Conservation (phyloP, 2,888 invertebrate species). For the Leptinotarsa rubiginosa region DNA sequence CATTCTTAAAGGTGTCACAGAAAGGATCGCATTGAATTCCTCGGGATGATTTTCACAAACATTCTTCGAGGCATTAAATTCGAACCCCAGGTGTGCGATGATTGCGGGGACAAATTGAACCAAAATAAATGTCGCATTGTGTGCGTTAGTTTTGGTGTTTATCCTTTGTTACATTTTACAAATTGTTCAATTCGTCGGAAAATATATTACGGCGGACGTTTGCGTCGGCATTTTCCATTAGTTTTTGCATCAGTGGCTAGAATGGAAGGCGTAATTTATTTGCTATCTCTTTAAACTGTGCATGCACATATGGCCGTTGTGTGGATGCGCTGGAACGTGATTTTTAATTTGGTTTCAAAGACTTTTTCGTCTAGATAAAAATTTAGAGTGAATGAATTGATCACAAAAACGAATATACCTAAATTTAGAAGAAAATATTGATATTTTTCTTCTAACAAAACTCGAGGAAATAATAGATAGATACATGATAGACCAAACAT, state of each 20-base stretch:
- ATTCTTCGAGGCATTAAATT: constrained; percentile 46
- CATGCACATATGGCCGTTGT: constrained; percentile 9
- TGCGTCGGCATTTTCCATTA: constrained; percentile 35
- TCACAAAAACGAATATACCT: too few relatives aligned
- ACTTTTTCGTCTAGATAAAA: not conserved
- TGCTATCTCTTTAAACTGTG: constrained; percentile 29
- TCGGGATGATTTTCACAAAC: constrained; percentile 45
- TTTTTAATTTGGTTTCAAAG: constrained; percentile 4
- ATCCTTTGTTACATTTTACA: constrained; percentile 33
- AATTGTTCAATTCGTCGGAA: constrained; percentile 47
- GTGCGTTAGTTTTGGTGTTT: constrained; percentile 35
- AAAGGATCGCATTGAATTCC: constrained; percentile 42
- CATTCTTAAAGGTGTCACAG: constrained; percentile 48
- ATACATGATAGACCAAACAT: too few relatives aligned
- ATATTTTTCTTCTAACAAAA: too few relatives aligned
- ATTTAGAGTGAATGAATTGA: not conserved
- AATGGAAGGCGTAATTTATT: constrained; percentile 33
- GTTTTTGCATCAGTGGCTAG: constrained; percentile 35
- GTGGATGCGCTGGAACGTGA: not conserved
- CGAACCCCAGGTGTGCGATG: constrained; percentile 47
- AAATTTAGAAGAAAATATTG: too few relatives aligned
- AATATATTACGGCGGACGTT: constrained; percentile 38
- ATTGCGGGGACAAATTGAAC: constrained; percentile 63
- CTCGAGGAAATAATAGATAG: too few relatives aligned
- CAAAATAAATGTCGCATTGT: constrained; percentile 54